A percentile compares a stretch with the other conserved stretches of the same genome.
Evolutionary conservation across 1,140 invertebrate genomes (phyloP).

Genomic region (Aphelenchoides besseyi): DNA sequence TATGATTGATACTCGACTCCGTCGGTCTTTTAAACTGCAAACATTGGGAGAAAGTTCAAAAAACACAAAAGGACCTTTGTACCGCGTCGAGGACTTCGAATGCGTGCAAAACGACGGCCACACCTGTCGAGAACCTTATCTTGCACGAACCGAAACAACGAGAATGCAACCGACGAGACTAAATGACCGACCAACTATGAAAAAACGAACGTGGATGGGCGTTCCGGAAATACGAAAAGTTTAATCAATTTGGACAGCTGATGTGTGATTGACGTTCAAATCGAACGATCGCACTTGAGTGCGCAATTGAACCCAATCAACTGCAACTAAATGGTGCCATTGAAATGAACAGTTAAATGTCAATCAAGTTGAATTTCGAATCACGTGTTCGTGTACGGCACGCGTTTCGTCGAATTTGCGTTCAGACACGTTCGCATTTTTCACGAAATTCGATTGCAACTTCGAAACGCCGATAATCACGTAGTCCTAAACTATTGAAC

Average conservation of each 20-base stretch:
- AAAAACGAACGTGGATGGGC: neutral
- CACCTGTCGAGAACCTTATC: neutral
- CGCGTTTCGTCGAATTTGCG: too few relatives aligned
- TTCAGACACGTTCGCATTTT: too few relatives aligned
- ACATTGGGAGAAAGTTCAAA: neutral
- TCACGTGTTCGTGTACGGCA: too few relatives aligned
- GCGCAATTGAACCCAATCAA: neutral
- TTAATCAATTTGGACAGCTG: conserved; percentile 1
- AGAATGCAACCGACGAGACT: neutral
- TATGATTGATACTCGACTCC: neutral
- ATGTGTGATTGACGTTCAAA: neutral
- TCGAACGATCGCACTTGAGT: neutral
- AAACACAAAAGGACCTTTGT: neutral
- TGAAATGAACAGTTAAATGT: neutral
- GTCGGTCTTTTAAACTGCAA: neutral
- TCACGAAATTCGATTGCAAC: neutral
- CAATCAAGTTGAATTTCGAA: neutral
- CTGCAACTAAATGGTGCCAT: neutral
- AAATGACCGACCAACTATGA: neutral
- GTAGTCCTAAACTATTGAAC: neutral
- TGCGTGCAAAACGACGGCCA: neutral
- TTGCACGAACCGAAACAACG: neutral
- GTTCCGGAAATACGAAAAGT: neutral
- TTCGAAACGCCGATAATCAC: neutral
- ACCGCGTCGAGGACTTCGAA: too few relatives aligned